Base-by-base conservation (phyloP, 23 tunicate genomes). In the Clavelina lepadiformis region DNA sequence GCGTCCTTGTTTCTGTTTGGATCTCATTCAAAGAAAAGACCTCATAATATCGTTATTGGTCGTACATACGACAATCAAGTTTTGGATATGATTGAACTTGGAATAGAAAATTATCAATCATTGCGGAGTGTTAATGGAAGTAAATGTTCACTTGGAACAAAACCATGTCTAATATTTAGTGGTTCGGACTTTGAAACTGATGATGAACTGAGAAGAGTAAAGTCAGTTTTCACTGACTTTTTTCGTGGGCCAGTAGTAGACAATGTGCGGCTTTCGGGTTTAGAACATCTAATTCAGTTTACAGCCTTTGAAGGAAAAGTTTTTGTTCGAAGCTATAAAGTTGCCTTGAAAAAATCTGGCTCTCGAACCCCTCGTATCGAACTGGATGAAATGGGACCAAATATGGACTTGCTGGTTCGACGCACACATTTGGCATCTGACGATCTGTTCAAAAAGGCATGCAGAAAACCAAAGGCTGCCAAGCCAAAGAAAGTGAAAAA, bases 51-150 rank as follows among this genome's bases (percentile, higher is more conserved):
- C 25, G 99, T 94, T 23, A 46, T 94, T 28, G 98, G 94, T 46
- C 67, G 95, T 22, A 79, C 74, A 26, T 86, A 33, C 54, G 91
- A 94, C 45, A 38, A 60, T 41, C 85, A 80, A 28, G 20, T 76
- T n/a, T 46, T 94, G 31, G 99, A 94, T 65, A 94, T 94, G 99
- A 37, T 94, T 27, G 99, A 94, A 65, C 50, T 94, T 23, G 99
- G 99, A 26, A 58, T 94, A 1, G 85, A 75, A 64, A 80, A 86
- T 31, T 86, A 58, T 60, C 54, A 60, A 15, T 67, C 86, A 0
- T 33, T 86, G 5, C 31, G 35, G 29, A 23, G 36, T 23, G 25
- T 79, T 25, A 75, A 65, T 35, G 77, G 82, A 4, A 36, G 31
- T 15, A 81, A 81, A 58, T 82, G 73, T 69, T 35, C 81, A 3